phyloP scores from a whole-genome alignment of 2,113 vertebrate genomes.

The Calonectris borealis region DNA sequence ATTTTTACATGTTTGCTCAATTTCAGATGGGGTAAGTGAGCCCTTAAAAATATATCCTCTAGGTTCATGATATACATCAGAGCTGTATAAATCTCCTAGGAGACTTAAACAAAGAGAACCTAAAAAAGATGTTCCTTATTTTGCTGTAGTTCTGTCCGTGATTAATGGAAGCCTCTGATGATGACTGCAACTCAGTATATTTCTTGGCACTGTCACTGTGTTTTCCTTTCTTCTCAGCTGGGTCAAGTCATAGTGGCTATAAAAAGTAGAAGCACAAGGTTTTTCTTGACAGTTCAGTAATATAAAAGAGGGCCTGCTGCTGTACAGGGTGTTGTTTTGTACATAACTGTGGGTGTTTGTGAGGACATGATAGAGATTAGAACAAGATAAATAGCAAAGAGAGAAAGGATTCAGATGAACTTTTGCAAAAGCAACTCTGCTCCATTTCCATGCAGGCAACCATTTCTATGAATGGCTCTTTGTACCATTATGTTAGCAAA shows the following conservation, averaged over 20 bases:
- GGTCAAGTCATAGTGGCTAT: constrained; percentile 57
- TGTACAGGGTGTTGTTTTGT: constrained; percentile 52
- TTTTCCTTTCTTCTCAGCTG: constrained; percentile 67
- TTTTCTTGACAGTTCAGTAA: constrained; percentile 58
- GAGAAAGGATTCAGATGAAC: background rate
- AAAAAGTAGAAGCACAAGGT: constrained; percentile 45
- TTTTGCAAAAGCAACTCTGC: background rate
- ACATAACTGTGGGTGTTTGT: constrained; percentile 32
- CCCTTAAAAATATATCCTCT: constrained; percentile 33
- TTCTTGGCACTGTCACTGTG: constrained; percentile 60
- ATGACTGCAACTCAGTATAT: constrained; percentile 57
- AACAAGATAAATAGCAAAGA: background rate
- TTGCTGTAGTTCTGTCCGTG: constrained; percentile 37
- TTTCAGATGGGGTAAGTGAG: constrained; percentile 30
- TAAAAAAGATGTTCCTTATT: constrained; percentile 68
- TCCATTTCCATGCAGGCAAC: background rate
- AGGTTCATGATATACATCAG: constrained; percentile 40
- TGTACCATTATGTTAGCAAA: background rate
- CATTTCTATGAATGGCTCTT: background rate
- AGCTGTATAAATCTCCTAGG: constrained; percentile 47
- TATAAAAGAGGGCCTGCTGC: constrained; percentile 49
- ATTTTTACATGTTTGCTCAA: constrained; percentile 30
- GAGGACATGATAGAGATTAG: constrained; percentile 32
- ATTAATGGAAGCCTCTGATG: constrained; percentile 67
- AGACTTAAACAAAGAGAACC: constrained; percentile 55